Evolutionary conservation across 2,113 vertebrate species (phyloP).

Genomic region (Lutjanus erythropterus): DNA sequence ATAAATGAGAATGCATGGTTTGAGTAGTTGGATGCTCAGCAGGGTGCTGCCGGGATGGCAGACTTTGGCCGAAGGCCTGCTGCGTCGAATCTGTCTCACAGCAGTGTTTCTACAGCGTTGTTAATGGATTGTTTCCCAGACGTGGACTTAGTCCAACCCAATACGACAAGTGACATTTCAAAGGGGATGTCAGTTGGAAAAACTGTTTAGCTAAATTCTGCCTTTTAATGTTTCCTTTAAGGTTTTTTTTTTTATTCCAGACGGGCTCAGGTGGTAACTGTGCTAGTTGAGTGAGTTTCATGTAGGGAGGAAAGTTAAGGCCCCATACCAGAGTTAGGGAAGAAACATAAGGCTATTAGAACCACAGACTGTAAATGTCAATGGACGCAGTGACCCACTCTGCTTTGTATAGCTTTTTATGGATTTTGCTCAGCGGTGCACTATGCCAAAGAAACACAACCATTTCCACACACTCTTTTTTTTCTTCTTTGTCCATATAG

Average conservation of each 20-base stretch:
- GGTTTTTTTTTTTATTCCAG: neutral
- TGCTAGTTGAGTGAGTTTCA: constrained; percentile 36
- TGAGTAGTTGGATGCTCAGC: constrained; percentile 44
- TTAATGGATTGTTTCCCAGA: constrained; percentile 65
- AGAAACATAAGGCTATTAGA: constrained; percentile 61
- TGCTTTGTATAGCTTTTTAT: constrained; percentile 53
- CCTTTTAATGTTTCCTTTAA: constrained; percentile 41
- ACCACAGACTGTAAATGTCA: constrained; percentile 67
- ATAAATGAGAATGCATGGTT: constrained; percentile 61
- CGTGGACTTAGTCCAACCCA: constrained; percentile 29
- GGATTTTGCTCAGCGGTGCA: constrained; percentile 65
- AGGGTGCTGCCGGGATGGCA: constrained; percentile 41
- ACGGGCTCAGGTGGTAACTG: constrained; percentile 35
- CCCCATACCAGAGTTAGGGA: constrained; percentile 26
- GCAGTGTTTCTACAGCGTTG: constrained; percentile 37
- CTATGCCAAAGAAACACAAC: constrained; percentile 28
- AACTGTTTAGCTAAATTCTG: constrained; percentile 41
- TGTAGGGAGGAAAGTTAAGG: constrained; percentile 30
- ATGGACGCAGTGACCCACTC: constrained; percentile 51
- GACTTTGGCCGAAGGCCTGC: constrained; percentile 56
- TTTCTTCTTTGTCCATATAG: neutral
- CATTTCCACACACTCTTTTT: neutral
- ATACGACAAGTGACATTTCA: constrained; percentile 51
- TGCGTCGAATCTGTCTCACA: constrained; percentile 69
- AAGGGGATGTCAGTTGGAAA: constrained; percentile 37